Evolutionary conservation across 1,140 invertebrate species (phyloP), one percentile per base, ranked within the genome.

Genomic region (Zaprionus camerounensis): DNA sequence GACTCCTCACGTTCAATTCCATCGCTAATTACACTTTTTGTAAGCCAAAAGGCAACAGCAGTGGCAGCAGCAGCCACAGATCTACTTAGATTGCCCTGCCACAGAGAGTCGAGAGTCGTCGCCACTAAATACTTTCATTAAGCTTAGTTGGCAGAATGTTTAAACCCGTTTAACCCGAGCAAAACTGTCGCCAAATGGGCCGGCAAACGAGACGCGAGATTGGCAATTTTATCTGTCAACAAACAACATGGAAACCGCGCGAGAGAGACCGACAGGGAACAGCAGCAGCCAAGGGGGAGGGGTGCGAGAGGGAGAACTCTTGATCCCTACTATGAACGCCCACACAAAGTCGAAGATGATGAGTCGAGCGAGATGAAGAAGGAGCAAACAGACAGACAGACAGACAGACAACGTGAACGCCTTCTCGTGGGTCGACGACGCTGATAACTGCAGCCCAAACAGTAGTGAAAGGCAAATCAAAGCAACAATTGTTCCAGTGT

Each of bases 11-110:
- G 85, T 85, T 90, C 82, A 82, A 81, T 87, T 87, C 90, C 66
- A 82, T 73, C 82, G 86, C 85, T 90, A 90, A 90, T 90, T 90
- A 90, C 85, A 85, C 76, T 90, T 90, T 90, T 85, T 90, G 81
- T 82, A 90, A 80, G 76, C 81, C 86, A 77, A 80, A 80, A 72
- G 65, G 80, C 71, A 76, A 53, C 61, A 31, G 24, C 49, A 61
- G 41, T 5, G 13, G 34, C 59, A 57, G 22, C 49, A 36, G 31
- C 57, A 28, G 73, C 41, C 20, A 17, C 46, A 73, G 75, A 77
- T 76, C 63, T 77, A 59, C 64, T 78, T 69, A 65, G 71, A 70
- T 78, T 78, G 76, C 46, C 51, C 44, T 34, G 63, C 62, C 65
- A 59, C 15, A 46, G 41, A 3, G 41, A 46, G 41, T 17, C 41